Evolutionary conservation across 2,888 invertebrate species (phyloP).

Genomic region (Asteroscopus sphinx): DNA sequence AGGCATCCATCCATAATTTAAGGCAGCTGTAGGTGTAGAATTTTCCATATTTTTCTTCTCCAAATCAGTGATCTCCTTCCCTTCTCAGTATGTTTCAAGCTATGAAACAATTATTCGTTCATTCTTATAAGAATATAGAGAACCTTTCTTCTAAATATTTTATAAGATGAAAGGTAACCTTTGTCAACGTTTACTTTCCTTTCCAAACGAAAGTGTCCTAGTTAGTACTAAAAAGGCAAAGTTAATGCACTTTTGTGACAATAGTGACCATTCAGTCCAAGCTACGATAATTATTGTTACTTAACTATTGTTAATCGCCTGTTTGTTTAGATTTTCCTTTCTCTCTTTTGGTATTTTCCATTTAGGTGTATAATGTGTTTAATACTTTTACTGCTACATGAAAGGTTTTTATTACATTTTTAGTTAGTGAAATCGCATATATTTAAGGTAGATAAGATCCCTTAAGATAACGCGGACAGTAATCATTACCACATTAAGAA

Average conservation of each 20-base stretch:
- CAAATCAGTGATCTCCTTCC: no score
- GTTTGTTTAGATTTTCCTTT: conserved; percentile 38
- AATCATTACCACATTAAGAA: conserved; percentile 9
- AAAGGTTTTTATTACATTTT: conserved; percentile 24
- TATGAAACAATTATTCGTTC: background rate
- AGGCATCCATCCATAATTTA: no score
- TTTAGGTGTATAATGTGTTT: conserved; percentile 24
- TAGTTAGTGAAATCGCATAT: conserved; percentile 4
- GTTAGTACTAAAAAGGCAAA: conserved; percentile 74
- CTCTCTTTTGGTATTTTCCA: conserved; percentile 24
- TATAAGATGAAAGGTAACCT: conserved; percentile 67
- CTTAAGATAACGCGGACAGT: conserved; percentile 16
- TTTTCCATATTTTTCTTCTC: no score
- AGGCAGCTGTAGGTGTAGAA: no score
- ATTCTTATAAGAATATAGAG: conserved; percentile 41
- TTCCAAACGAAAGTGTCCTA: conserved; percentile 83
- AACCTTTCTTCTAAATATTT: conserved; percentile 67
- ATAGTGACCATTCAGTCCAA: conserved; percentile 64
- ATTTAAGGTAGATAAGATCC: conserved; percentile 4
- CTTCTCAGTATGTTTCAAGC: background rate
- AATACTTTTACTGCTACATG: conserved; percentile 21
- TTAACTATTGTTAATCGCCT: conserved; percentile 40
- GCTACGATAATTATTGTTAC: conserved; percentile 50
- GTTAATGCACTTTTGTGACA: conserved; percentile 71
- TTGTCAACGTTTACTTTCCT: conserved; percentile 80